phyloP scores from a whole-genome alignment of 2,797 vertebrate species.

The Amniataba percoides region DNA sequence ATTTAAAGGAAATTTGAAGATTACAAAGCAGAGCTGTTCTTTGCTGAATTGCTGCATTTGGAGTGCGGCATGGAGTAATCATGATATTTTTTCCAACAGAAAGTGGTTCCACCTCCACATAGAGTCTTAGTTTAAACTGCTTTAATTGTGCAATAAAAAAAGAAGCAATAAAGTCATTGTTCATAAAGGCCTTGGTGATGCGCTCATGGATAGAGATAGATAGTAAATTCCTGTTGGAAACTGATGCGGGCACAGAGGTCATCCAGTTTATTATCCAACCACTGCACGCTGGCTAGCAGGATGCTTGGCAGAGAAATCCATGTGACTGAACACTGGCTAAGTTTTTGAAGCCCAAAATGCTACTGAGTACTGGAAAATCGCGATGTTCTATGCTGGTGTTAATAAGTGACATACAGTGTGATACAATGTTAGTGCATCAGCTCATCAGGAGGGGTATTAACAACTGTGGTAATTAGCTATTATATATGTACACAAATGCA shows the following conservation, averaged over 20 bases:
- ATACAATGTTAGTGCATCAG: constrained; percentile 5
- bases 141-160: no score
- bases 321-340: no score
- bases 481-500: neutral
- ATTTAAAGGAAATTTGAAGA: neutral
- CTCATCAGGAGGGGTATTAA: constrained; percentile 23
- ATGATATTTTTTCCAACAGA: neutral
- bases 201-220: no score
- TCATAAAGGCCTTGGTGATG: no score
- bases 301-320: no score
- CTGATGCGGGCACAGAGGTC: no score
- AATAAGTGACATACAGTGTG: neutral
- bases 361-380: constrained; percentile 7
- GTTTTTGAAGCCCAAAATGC: constrained; percentile 7
- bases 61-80: neutral
- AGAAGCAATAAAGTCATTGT: no score
- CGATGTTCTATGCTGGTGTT: neutral
- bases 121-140: no score
- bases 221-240: no score
- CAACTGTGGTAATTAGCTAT: constrained; percentile 21
- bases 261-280: no score
- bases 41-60: neutral
- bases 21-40: neutral
- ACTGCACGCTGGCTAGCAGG: no score
- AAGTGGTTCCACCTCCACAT: constrained; percentile 6